Evolutionary conservation across 2,113 vertebrate species (phyloP).

Genomic region (Dipodomys stephensi): DNA sequence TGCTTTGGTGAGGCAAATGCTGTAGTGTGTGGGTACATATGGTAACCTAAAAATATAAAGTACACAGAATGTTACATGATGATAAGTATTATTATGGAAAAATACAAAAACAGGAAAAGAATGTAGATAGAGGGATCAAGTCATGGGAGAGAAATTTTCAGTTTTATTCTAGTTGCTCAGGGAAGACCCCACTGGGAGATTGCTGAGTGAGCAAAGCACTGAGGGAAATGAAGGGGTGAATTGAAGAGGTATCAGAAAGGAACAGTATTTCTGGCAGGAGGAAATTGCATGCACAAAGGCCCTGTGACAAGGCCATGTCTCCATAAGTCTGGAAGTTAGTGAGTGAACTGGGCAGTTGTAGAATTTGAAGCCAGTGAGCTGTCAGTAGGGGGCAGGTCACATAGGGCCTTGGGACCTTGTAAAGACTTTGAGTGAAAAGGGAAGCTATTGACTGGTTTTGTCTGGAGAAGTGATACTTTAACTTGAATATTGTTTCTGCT

Average conservation of each 20-base stretch:
- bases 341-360: not conserved
- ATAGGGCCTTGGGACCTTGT: not conserved
- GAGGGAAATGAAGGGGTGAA: not conserved
- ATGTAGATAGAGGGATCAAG: not conserved
- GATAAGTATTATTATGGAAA: not conserved
- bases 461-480: conserved; percentile 1
- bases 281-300: not conserved
- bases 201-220: not conserved
- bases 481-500: not conserved
- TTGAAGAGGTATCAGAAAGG: not conserved
- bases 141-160: not conserved
- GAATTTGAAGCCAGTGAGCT: not conserved
- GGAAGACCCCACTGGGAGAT: not conserved
- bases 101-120: not conserved
- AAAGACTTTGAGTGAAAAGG: not conserved
- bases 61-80: not conserved
- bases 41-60: not conserved
- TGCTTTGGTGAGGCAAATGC: not conserved
- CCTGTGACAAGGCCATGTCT: not conserved
- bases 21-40: not conserved
- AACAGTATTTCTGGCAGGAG: not conserved
- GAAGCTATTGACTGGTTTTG: not conserved
- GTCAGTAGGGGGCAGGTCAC: not conserved
- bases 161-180: not conserved
- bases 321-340: not conserved